Percentiles rank a stretch among this genome's conserved stretches.
Conservation (phyloP, 2,113 vertebrate species). For the Toxotes chatareus region DNA sequence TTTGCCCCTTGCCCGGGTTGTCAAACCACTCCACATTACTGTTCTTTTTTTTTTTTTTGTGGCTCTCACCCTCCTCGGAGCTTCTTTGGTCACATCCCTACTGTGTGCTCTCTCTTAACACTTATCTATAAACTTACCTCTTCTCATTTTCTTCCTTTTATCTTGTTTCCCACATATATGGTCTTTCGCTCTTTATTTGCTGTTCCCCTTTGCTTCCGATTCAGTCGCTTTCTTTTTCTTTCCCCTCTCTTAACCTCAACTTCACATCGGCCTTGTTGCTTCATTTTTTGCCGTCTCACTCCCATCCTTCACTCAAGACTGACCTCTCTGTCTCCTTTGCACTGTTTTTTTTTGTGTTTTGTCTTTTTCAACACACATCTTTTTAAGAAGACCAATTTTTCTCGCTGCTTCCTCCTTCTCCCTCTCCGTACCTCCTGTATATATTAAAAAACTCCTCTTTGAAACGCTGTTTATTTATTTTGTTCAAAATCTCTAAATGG, state of each 20-base stretch:
- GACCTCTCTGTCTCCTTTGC: conserved; percentile 33
- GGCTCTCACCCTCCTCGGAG: not conserved
- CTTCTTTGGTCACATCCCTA: conserved; percentile 18
- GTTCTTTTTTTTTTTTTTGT: conserved; percentile 7
- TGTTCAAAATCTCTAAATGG: not conserved
- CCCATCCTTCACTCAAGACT: conserved; percentile 40
- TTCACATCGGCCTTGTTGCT: conserved; percentile 46
- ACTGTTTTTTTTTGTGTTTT: conserved; percentile 13
- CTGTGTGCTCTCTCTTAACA: conserved; percentile 17
- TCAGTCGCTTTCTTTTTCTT: conserved; percentile 28
- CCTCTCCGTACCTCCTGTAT: not conserved
- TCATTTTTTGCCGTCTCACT: conserved; percentile 29
- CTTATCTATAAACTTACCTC: conserved; percentile 28
- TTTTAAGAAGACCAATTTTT: not conserved
- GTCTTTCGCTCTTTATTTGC: conserved; percentile 32
- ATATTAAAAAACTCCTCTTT: not conserved
- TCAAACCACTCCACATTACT: conserved; percentile 35
- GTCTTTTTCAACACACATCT: conserved; percentile 34
- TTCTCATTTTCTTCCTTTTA: conserved; percentile 32
- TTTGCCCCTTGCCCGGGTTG: conserved; percentile 38
- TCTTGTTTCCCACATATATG: not conserved
- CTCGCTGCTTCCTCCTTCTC: conserved; percentile 3
- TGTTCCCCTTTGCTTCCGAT: conserved; percentile 25
- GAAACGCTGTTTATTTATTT: not conserved
- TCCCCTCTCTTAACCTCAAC: conserved; percentile 50